Base-by-base conservation (phyloP, 2,113 vertebrate genomes). In the Myotis brandtii region DNA sequence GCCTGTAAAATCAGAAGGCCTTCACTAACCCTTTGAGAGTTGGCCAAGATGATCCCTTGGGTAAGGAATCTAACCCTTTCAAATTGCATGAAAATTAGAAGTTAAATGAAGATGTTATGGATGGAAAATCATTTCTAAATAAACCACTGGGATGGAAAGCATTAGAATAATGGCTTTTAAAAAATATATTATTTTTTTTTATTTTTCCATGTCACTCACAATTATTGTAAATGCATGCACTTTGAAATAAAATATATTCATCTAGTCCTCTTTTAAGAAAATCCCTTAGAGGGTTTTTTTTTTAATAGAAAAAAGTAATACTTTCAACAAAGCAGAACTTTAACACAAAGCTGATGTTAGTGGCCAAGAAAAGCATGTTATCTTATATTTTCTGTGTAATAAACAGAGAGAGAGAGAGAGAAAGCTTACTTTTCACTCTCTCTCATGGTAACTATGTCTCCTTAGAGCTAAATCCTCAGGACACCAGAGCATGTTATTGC, bases 21-120 rank as follows among this genome's bases (percentile, higher is more conserved):
- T 87, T 46, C 64, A 52, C 62, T 84, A 92, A 30, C 52, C 94
- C 83, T 91, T 85, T 83, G 95, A 82, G 89, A 94, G n/a, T 2
- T 93, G 86, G 30, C 80, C 70, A 80, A 43, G 13, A 86, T 43
- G 48, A n/a, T 91, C 77, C 50, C 56, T 7, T 66, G 84, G 62
- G 94, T 73, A 93, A 86, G 12, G 18, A 82, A 79, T 27, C 89
- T 21, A 91, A 94, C 69, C 88, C 89, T 97, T 97, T 95, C 82
- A 95, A 97, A 97, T 43, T 83, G 89, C 94, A 96, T 91, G 96
- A 84, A 98, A 98, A 97, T 95, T 76, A 95, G 94, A 96, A 96
- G 80, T 96, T 96, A 97, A 97, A 97, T 96, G 69, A 96, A 97
- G 94, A 95, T 73, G 59, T 76, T 67, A n/a, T 25, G 7, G 56